A percentile compares a stretch with the other conserved stretches of the same genome.
These are phyloP conservation scores for Drosophila parthenogenetica DNA, from an alignment of 2,888 invertebrate genomes.

Conservation along the genomic window DNA sequence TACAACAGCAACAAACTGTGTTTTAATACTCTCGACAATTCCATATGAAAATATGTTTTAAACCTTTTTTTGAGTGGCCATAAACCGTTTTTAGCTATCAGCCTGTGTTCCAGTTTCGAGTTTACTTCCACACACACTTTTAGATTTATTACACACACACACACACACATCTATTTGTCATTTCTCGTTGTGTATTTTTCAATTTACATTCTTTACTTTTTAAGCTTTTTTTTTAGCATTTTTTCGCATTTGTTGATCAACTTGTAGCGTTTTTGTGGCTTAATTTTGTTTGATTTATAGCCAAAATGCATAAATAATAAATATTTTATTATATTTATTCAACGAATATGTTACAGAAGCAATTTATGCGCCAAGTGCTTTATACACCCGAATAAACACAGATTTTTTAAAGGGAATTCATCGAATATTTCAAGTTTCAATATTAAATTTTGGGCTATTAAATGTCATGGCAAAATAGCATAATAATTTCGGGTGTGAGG, in stretches of 20 bases:
- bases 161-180: conserved; percentile 12
- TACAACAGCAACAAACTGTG: conserved; percentile 19
- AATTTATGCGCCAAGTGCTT: no score
- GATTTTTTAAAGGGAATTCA: no score
- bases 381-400: no score
- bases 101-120: conserved; percentile 8
- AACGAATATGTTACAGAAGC: conserved; percentile 1
- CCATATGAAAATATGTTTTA: conserved; percentile 57
- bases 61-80: conserved; percentile 64
- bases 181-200: conserved; percentile 43
- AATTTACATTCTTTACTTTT: conserved; percentile 49
- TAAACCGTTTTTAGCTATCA: conserved; percentile 34
- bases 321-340: conserved; percentile 23
- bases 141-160: conserved; percentile 58
- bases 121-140: conserved; percentile 17
- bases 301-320: conserved; percentile 1
- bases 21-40: conserved; percentile 59
- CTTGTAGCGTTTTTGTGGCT: conserved; percentile 25
- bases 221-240: conserved; percentile 9
- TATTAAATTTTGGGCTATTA: conserved; percentile 34
- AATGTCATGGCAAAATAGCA: conserved; percentile 10
- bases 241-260: conserved; percentile 53
- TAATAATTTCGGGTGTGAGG: background rate
- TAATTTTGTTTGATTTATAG: conserved; percentile 34
- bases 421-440: background rate